Base-by-base conservation (phyloP, 2,113 vertebrate genomes). In the Ondatra zibethicus region DNA sequence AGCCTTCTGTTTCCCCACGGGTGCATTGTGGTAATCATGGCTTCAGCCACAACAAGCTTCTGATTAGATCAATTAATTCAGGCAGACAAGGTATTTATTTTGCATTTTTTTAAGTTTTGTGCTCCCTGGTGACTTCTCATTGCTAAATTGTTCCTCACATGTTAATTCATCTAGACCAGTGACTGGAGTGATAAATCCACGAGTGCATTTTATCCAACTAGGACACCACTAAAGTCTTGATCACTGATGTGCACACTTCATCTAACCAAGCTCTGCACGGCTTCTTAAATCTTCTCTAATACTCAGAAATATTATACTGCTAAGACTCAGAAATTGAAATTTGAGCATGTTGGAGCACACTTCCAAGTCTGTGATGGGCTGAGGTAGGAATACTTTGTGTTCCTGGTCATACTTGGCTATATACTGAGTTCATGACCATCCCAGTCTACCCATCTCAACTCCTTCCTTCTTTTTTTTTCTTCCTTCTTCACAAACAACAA, bases 21-120 rank as follows among this genome's bases (percentile, higher is more conserved):
- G 88, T 68, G 66, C 10, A 65, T 88, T 72, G 14, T 70, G 33
- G 80, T 93, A 92, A 88, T 93, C 76, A 65, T 33, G 84, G 85
- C 85, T 91, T 81, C 95, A 85, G 92, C 78, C 78, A 55, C 63
- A 96, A 93, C 81, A 89, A 52, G 93, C 76, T 90, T 94, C 88
- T 97, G 95, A 97, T 94, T 97, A 97, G 88, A 93, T 93, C 92
- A 92, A 96, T 97, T 94, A 97, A 97, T 97, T 97, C 88, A 95
- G 63, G 63, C 70, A 95, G 92, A 93, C 72, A 91, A 90, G 96
- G 72, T 93, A 96, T 93, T 95, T 97, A 91, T 95, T 97, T 96
- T 95, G 88, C 96, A 93, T 95, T 97, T 97, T 96, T 96, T 96
- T 97, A 88, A 95, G 87, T 81, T 89, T 97, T 77, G 81, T 92